These are phyloP conservation scores for Tor tambroides DNA, from an alignment of 2,113 vertebrate genomes.

Conservation along the genomic window DNA sequence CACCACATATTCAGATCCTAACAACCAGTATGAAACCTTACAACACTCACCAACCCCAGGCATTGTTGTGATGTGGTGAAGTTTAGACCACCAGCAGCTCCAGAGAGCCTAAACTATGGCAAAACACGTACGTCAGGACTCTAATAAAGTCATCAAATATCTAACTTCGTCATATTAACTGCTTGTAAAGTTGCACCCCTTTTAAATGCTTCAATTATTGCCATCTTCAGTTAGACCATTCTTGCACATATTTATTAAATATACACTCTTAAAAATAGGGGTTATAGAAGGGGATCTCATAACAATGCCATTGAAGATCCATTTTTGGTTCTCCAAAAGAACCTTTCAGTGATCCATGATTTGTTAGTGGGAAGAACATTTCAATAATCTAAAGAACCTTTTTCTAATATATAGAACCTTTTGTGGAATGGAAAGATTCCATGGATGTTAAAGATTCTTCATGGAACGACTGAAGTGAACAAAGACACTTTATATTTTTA, in stretches of 20 bases:
- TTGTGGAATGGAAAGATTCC: background rate
- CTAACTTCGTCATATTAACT: background rate
- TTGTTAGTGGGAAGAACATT: background rate
- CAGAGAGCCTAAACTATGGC: background rate
- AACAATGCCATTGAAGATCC: background rate
- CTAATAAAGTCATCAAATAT: background rate
- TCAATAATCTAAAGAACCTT: background rate
- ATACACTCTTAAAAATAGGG: background rate
- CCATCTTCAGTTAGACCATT: background rate
- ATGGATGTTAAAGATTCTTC: background rate
- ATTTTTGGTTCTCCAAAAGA: background rate
- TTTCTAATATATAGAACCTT: background rate
- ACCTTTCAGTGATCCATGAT: background rate
- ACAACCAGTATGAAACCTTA: slow-evolving; percentile 14
- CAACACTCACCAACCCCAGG: background rate
- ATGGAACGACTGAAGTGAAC: no score
- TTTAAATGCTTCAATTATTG: background rate
- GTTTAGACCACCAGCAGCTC: slow-evolving; percentile 8
- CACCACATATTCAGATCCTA: slow-evolving; percentile 39
- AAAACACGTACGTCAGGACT: background rate
- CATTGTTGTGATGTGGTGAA: background rate
- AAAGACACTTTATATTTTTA: background rate
- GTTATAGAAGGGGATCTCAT: background rate
- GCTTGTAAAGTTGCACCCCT: background rate
- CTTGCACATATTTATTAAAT: background rate